phyloP scores from a whole-genome alignment of 1,140 invertebrate genomes.

The Augochlora pura region DNA sequence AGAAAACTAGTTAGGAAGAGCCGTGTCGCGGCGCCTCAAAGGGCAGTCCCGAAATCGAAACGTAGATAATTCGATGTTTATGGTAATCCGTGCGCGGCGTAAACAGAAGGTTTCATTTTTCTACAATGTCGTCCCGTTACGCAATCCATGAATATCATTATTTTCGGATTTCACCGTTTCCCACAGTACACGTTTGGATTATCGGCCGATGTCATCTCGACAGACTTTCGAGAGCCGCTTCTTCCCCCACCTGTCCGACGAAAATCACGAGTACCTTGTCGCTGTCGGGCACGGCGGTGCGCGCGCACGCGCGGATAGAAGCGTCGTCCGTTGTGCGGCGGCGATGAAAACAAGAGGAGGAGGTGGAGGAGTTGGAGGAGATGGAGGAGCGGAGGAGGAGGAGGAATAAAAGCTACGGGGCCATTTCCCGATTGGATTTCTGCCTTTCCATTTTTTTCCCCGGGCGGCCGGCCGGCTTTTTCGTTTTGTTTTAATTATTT shows the following conservation, averaged over 20 bases:
- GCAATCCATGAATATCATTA: slow-evolving; percentile 58
- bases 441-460: background rate
- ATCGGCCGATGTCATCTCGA: slow-evolving; percentile 51
- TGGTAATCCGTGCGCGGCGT: slow-evolving; percentile 33
- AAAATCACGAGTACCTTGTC: slow-evolving; percentile 14
- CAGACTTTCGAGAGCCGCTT: slow-evolving; percentile 9
- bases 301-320: background rate
- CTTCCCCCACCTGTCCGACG: background rate
- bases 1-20: background rate
- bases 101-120: slow-evolving; percentile 55
- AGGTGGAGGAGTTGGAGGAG: no score
- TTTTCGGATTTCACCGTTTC: slow-evolving; percentile 51
- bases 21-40: slow-evolving; percentile 1
- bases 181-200: slow-evolving; percentile 46
- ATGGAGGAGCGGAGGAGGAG: no score
- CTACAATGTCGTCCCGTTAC: slow-evolving; percentile 45
- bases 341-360: slow-evolving; percentile 23
- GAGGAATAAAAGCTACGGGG: no score
- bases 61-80: slow-evolving; percentile 56
- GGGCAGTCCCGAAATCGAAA: background rate
- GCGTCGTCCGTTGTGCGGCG: slow-evolving; percentile 13
- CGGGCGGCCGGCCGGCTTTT: no score
- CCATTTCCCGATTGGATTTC: slow-evolving; percentile 51
- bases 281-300: background rate
- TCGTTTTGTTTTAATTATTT: slow-evolving; percentile 51